phyloP scores from a whole-genome alignment of 2,797 vertebrate genomes.

The Spizella passerina region DNA sequence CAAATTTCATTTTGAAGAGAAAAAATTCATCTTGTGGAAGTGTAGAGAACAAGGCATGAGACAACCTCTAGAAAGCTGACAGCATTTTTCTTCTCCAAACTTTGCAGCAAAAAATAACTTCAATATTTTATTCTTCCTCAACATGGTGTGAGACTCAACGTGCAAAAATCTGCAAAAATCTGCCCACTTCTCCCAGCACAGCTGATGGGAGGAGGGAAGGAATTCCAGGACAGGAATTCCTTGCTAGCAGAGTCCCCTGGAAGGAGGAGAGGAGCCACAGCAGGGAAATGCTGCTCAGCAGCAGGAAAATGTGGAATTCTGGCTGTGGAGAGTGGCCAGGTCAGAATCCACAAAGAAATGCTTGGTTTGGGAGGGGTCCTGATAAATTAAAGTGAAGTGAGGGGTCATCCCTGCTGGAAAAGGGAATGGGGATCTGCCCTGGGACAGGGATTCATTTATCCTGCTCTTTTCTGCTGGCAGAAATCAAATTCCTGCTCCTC shows the following conservation, averaged over 20 bases:
- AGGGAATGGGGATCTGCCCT: neutral
- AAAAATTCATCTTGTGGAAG: fast-evolving
- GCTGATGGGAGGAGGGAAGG: neutral
- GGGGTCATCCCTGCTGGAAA: neutral
- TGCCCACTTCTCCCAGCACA: neutral
- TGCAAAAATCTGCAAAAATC: neutral
- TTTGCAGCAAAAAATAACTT: neutral
- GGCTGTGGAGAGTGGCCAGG: neutral
- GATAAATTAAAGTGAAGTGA: neutral
- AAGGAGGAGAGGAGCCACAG: neutral
- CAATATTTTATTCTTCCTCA: neutral
- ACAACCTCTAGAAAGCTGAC: neutral
- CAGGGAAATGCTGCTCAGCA: neutral
- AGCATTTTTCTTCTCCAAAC: neutral
- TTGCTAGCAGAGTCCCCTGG: neutral
- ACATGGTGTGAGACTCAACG: fast-evolving
- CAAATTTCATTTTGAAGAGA: neutral
- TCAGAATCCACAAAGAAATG: neutral
- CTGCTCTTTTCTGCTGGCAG: neutral
- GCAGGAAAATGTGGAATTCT: neutral
- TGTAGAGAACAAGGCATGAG: fast-evolving
- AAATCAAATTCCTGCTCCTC: neutral
- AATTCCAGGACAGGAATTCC: neutral
- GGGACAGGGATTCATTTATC: neutral
- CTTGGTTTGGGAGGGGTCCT: neutral